Base-by-base conservation (phyloP, 1,140 invertebrate species). In the Drepana arcuata region DNA sequence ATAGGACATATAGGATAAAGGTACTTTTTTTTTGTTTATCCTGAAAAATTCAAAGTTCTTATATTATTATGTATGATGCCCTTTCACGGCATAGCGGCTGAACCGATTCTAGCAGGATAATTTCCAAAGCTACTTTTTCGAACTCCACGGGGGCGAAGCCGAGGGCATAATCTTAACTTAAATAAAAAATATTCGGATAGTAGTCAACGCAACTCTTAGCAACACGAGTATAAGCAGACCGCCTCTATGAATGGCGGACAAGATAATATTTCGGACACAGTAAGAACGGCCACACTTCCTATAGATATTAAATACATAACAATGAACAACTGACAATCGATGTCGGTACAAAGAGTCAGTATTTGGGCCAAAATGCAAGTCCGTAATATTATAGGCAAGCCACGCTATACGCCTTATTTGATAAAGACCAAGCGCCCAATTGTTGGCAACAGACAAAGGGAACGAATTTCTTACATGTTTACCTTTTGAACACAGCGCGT, bases 391-490 rank as follows among this genome's bases (percentile, higher is more conserved):
- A 39, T 35, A 31, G 34, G 35, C 26, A 34, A 12, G 26, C 12
- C 39, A 39, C 52, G 39, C 31, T 35, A n/a, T 44, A 43, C 31
- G 44, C 51, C 38, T 27, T 37, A 33, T 48, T 47, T 56, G 29
- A 53, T 28, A 56, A 36, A 56, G 46, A 47, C 27, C 25, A 34
- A 40, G 34, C 41, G 21, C 27, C 43, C 47, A 42, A 58, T 61
- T 60, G 59, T 67, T 57, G 37, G 50, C 24, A 41, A 32, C 44
- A 53, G 46, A 57, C 50, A 59, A 64, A 58, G 48, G 50, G 43
- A 55, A 61, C 39, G 51, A 48, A 56, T 55, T 53, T 59, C 55
- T 47, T 53, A 53, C 48, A 50, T 66, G 62, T 71, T 71, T 66
- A 65, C 48, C 41, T 60, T 62, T 42, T 34, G 41, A 57, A 64